Evolutionary conservation across 1,140 invertebrate genomes (phyloP), one percentile per base, ranked within the genome.

Genomic region (Leptopilina boulardi): DNA sequence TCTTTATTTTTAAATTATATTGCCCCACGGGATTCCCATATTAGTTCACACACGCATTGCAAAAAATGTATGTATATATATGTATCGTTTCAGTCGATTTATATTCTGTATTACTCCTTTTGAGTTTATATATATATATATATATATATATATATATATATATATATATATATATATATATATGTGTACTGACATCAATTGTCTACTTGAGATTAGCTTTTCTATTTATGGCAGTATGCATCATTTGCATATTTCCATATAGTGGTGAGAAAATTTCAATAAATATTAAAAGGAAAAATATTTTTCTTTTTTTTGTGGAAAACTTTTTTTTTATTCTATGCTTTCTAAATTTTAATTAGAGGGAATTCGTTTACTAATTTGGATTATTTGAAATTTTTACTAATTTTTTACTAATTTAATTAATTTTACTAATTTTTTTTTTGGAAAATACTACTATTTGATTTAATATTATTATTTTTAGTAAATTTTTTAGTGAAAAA

Each of bases 1-100:
- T 66, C 59, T 66, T 66, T 66, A 66, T 66, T 66, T 66, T 66
- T 66, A 66, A 66, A 23, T 66, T 66, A 66, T 66, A 66, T 30
- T 66, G 59, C 59, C 23, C 59, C 21, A 66, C 59, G n/a, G 59
- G 59, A 66, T 66, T 30, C 59, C 59, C 59, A 66, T 66, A 66
- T 30, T 66, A 66, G 59, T 66, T 66, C 59, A n/a, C 26, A 30
- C 59, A 66, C 59, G 59, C 23, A 66, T 30, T 8, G 23, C 3
- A 66, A 66, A 66, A 66, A 66, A 66, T 66, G n/a, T n/a, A n/a
- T n/a, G n/a, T n/a, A n/a, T n/a, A n/a, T n/a, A n/a, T n/a, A n/a
- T n/a, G n/a, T n/a, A 66, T 66, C 59, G 59, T 66, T 66, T 30
- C 23, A 66, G 13, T 51, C 47, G 47, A 51, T 66, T 66, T 66